Conservation (phyloP, 2,888 invertebrate genomes). For the Diaperis boleti region DNA sequence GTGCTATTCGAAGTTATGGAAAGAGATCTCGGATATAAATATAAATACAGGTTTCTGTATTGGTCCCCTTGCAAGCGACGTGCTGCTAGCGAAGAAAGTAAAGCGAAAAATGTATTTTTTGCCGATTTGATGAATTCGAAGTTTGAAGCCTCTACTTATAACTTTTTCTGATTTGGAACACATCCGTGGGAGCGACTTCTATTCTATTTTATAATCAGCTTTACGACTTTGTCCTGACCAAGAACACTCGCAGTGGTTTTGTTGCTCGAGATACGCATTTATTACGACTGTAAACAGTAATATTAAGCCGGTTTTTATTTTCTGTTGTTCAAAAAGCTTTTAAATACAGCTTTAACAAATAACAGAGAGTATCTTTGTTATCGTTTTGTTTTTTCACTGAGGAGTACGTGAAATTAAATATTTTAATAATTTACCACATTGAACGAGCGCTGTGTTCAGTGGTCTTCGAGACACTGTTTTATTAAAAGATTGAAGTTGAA, state of each 20-base stretch:
- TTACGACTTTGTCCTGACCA: constrained; percentile 32
- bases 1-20: constrained; percentile 30
- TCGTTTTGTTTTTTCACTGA: background rate
- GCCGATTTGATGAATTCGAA: no score
- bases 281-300: constrained; percentile 34
- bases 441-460: background rate
- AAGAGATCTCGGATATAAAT: constrained; percentile 28
- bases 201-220: constrained; percentile 41
- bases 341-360: constrained; percentile 26
- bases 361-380: constrained; percentile 10
- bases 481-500: no score
- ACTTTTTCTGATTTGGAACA: constrained; percentile 16
- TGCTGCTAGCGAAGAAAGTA: background rate
- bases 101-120: background rate
- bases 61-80: background rate
- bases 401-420: background rate
- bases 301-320: constrained; percentile 36
- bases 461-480: no score
- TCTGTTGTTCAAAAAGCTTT: constrained; percentile 21
- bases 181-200: constrained; percentile 31
- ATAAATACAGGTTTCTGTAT: constrained; percentile 9
- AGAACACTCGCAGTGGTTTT: constrained; percentile 25
- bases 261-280: constrained; percentile 34
- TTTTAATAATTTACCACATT: constrained; percentile 3
- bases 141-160: background rate